Conservation (phyloP, 2,888 invertebrate genomes). For the Muschampia plurimacula region DNA sequence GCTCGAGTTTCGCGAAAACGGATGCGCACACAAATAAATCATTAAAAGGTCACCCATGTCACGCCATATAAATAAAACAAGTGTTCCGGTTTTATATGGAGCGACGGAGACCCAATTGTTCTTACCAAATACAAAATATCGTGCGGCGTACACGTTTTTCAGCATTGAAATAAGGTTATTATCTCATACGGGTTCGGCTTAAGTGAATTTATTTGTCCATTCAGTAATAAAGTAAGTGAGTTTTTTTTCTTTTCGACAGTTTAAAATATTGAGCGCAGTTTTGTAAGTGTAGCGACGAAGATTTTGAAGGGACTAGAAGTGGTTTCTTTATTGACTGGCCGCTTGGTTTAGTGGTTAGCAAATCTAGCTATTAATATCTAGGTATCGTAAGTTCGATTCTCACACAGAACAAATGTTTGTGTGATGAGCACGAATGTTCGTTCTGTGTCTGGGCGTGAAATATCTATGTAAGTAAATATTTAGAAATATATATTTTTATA, state of each 20-base stretch:
- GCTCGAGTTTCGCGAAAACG: conserved; percentile 50
- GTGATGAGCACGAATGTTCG: no score
- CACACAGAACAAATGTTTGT: no score
- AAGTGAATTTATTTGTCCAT: conserved; percentile 75
- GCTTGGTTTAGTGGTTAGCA: background rate
- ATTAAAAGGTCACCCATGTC: conserved; percentile 56
- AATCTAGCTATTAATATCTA: no score
- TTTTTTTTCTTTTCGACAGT: conserved; percentile 53
- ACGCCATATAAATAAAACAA: conserved; percentile 48
- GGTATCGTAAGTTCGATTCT: no score
- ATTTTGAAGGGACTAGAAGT: conserved; percentile 44
- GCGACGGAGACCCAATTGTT: conserved; percentile 56
- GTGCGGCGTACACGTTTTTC: conserved; percentile 55
- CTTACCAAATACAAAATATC: conserved; percentile 55
- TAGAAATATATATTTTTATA: no score
- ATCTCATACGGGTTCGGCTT: conserved; percentile 64
- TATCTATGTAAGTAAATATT: no score
- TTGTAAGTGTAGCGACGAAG: conserved; percentile 68
- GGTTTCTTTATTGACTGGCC: background rate
- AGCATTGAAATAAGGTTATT: conserved; percentile 69
- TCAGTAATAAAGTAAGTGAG: conserved; percentile 69
- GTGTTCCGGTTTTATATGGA: conserved; percentile 47
- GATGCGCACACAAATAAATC: conserved; percentile 56
- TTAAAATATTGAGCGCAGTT: conserved; percentile 67
- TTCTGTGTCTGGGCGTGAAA: no score